Base-by-base conservation (phyloP, 2,888 invertebrate genomes). In the Microctonus hyperodae region DNA sequence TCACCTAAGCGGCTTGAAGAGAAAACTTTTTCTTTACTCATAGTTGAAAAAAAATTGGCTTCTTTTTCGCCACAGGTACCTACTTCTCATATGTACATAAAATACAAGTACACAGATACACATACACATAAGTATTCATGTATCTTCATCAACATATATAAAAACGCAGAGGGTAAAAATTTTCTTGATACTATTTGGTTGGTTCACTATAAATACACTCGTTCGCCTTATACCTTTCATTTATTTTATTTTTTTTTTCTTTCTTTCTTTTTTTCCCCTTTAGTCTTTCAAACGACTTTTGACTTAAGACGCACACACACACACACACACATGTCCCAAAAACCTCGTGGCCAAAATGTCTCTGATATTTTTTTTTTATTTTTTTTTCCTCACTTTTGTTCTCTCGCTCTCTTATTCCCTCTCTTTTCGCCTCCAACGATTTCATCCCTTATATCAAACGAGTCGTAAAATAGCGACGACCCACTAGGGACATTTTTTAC, bases 401-500 rank as follows among this genome's bases (percentile, higher is more conserved):
- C 1, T 51, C 20, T 48, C 58, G 10, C 28, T 35, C 35, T 35
- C 25, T 60, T 37, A 37, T 35, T 50, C 20, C n/a, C 3, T 44
- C 22, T 55, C n/a, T 28, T 11, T 31, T 44, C 62, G 55, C 35
- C 31, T 37, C 55, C 56, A 7, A 65, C 63, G 64, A 69, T 65
- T 60, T 51, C 72, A 68, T 69, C 65, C 69, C 70, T 67, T 51
- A 53, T 48, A 44, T 44, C 44, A 44, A 44, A 44, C 51, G 25
- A 51, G 51, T 51, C 51, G 51, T 23, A 23, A 51, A 51, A 23
- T 51, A 23, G 25, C 51, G 23, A 51, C 25, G 51, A 72, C 70
- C 68, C 78, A 75, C 77, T 67, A 67, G 78, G 80, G 79, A 81
- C 81, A 83, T 84, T 85, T 85, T 85, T 84, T 82, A 82, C 78